These are phyloP conservation scores for Megastigmus dorsalis DNA, from an alignment of 2,888 invertebrate species.

Conservation along the genomic window DNA sequence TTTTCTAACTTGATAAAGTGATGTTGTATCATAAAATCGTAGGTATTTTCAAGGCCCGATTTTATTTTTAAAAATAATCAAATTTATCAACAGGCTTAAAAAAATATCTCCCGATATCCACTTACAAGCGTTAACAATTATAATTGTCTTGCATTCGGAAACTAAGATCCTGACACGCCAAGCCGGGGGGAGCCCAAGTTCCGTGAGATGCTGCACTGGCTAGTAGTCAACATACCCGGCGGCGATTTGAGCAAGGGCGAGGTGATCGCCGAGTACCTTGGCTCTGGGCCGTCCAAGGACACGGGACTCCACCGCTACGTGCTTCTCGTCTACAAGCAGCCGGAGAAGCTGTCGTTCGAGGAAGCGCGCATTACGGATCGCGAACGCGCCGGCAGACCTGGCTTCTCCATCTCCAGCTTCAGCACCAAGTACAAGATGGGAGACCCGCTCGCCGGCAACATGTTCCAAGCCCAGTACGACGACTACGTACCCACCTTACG, in stretches of 20 bases:
- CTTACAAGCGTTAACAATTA: too few species aligned
- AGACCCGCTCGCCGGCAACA: conserved; percentile 79
- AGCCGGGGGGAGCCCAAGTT: conserved; percentile 63
- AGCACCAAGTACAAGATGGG: conserved; percentile 78
- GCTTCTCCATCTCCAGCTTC: conserved; percentile 78
- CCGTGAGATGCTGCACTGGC: conserved; percentile 71
- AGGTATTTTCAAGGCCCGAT: too few species aligned
- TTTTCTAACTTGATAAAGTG: too few species aligned
- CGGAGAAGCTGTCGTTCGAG: conserved; percentile 69
- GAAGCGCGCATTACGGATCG: conserved; percentile 66
- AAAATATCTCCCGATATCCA: too few species aligned
- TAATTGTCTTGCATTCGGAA: not conserved
- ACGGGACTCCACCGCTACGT: conserved; percentile 70
- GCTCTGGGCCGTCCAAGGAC: conserved; percentile 68
- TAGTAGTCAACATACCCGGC: conserved; percentile 72
- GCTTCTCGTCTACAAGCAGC: conserved; percentile 70
- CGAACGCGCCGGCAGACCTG: conserved; percentile 76
- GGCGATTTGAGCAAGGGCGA: conserved; percentile 70
- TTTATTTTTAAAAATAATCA: too few species aligned
- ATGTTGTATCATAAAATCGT: too few species aligned
- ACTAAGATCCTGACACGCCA: conserved; percentile 72
- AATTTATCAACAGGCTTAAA: too few species aligned
- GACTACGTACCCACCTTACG: conserved; percentile 77
- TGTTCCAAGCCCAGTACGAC: conserved; percentile 77
- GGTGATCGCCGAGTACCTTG: conserved; percentile 69